Percentiles rank a stretch among this genome's conserved stretches.
phyloP scores from a whole-genome alignment of 2,113 vertebrate genomes.

The Phoenicopterus ruber region DNA sequence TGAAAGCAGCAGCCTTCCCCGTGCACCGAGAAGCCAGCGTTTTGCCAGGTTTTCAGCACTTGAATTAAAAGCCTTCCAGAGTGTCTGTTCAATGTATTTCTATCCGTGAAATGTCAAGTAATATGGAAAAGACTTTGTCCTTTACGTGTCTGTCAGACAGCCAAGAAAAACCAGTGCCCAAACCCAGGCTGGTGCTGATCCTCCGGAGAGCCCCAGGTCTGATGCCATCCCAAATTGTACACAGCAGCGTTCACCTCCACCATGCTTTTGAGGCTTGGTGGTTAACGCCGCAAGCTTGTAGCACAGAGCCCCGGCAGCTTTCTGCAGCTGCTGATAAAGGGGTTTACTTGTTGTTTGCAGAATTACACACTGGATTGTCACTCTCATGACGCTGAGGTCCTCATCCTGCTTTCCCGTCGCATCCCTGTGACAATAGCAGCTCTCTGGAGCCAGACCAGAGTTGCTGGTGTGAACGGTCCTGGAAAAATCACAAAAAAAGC shows the following conservation, averaged over 20 bases:
- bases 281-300: background rate
- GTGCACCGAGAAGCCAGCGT: fast-evolving
- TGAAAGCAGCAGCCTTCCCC: background rate
- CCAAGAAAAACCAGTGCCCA: background rate
- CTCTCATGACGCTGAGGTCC: background rate
- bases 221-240: background rate
- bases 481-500: background rate
- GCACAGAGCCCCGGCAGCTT: background rate
- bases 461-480: background rate
- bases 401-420: background rate
- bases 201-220: background rate
- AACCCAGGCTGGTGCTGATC: background rate
- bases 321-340: background rate
- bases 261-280: background rate
- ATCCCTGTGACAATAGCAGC: background rate
- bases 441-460: background rate
- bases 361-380: background rate
- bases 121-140: background rate
- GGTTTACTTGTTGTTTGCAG: background rate
- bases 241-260: background rate
- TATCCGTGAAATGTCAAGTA: background rate
- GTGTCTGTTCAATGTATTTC: background rate
- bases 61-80: background rate
- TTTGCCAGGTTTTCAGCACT: background rate
- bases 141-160: background rate